phyloP scores from a whole-genome alignment of 2,113 vertebrate genomes.

The Tetrax tetrax region DNA sequence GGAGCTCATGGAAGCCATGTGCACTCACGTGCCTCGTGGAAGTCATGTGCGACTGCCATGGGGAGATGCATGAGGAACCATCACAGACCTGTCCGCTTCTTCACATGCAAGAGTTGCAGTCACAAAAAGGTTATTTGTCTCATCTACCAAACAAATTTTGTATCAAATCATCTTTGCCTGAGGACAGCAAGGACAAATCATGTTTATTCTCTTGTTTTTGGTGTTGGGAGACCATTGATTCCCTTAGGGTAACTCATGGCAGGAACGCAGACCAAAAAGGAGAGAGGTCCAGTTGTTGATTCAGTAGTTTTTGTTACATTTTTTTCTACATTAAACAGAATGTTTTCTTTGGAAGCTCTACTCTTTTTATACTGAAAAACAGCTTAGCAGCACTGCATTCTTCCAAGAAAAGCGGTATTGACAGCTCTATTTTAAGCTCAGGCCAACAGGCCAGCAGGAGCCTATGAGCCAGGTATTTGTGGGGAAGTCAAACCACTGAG shows the following conservation, averaged over 20 bases:
- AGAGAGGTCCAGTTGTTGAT: background rate
- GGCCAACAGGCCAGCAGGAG: background rate
- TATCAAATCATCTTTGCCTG: background rate
- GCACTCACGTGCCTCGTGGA: fast-evolving
- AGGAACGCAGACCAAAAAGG: background rate
- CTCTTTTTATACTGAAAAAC: conserved; percentile 35
- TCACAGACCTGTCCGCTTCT: background rate
- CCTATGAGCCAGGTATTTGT: background rate
- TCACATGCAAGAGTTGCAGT: background rate
- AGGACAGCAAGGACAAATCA: background rate
- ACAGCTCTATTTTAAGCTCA: conserved; percentile 64
- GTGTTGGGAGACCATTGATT: background rate
- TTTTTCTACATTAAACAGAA: background rate
- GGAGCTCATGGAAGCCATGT: background rate
- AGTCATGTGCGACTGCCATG: fast-evolving
- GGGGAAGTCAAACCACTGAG: background rate
- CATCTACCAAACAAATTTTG: background rate
- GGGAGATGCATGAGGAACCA: background rate
- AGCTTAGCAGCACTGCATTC: background rate
- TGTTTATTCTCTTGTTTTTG: background rate
- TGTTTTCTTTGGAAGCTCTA: background rate
- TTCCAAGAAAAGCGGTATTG: conserved; percentile 42
- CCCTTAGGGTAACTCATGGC: background rate
- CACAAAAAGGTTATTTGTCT: background rate
- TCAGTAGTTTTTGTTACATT: background rate